Base-by-base conservation (phyloP, 2,113 vertebrate genomes). In the Hemibagrus wyckioides region DNA sequence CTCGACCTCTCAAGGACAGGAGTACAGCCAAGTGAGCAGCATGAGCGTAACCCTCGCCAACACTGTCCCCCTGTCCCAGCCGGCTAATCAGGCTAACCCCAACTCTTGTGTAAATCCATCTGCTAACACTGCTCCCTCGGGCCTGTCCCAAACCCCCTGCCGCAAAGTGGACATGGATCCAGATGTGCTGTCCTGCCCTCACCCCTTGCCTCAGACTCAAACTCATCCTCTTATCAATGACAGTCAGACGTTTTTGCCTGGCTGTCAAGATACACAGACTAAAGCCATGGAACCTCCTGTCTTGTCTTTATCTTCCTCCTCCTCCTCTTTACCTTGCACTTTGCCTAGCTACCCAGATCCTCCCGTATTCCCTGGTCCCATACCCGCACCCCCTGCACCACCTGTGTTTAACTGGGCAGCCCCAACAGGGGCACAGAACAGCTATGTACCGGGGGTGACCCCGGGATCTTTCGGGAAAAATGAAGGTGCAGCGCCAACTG, bases 301-400 rank as follows among this genome's bases (percentile, higher is more conserved):
- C 15, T 14, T 80, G 39, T 17, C 36, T 21, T 77, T 59, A 5
- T 80, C 84, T 13, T 63, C 84, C 17, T 11, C 44, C 36, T 73
- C 39, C 6, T 82, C 88, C 56, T 82, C 77, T 69, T 25, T 86
- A 44, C 86, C 76, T 44, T 57, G 80, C 33, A 76, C 85, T 85
- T 76, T 87, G 61, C 83, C 89, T 2, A 59, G 67, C 73, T 90
- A 69, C 59, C 82, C 87, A 54, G 85, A 90, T 73, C 36, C 76
- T 75, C 57, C 77, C 2, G 57, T 76, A 36, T 86, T 88, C 48
- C 88, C 86, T 17, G 56, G 94, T 6, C 96, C 95, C 82, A 85
- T 93, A 0, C 91, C 95, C n/a, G 79, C 85, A 33, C 86, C 88
- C 52, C 88, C 87, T 36, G 76, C 65, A 21, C 88, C 86, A 30